Percentiles rank a stretch among this genome's conserved stretches.
These are phyloP conservation scores for Dicycla oo DNA, from an alignment of 2,888 invertebrate genomes.

Conservation along the genomic window DNA sequence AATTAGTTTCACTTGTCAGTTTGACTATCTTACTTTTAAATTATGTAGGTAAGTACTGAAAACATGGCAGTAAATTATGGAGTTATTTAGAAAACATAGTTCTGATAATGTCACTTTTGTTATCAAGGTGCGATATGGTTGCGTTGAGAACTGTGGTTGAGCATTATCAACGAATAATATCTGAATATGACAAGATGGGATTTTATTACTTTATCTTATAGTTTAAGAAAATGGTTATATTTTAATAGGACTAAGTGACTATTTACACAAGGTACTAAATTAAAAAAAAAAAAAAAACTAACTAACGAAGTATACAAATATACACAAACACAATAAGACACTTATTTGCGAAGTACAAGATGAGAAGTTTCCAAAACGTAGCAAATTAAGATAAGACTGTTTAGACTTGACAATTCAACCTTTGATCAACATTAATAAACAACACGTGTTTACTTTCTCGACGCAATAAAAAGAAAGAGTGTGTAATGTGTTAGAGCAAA, in stretches of 20 bases:
- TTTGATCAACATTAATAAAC: slow-evolving; percentile 3
- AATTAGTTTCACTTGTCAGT: no score
- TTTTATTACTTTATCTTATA: not conserved
- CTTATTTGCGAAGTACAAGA: not conserved
- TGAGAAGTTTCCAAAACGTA: not conserved
- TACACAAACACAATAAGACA: no score
- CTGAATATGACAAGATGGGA: not conserved
- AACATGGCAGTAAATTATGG: no score
- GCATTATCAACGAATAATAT: not conserved
- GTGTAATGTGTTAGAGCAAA: not conserved
- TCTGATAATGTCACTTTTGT: no score
- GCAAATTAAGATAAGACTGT: not conserved
- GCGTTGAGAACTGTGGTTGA: not conserved
- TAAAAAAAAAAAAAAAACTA: not conserved
- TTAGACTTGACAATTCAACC: not conserved
- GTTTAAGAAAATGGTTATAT: not conserved
- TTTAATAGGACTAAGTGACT: not conserved
- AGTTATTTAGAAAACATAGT: no score
- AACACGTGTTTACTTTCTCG: not conserved
- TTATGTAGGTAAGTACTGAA: no score
- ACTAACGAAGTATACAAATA: no score
- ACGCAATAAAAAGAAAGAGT: not conserved
- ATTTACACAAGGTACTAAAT: not conserved
- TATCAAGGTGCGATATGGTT: no score
- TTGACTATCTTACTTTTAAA: no score